Conservation (phyloP, 2,113 vertebrate genomes). For the Labeo rohita region DNA sequence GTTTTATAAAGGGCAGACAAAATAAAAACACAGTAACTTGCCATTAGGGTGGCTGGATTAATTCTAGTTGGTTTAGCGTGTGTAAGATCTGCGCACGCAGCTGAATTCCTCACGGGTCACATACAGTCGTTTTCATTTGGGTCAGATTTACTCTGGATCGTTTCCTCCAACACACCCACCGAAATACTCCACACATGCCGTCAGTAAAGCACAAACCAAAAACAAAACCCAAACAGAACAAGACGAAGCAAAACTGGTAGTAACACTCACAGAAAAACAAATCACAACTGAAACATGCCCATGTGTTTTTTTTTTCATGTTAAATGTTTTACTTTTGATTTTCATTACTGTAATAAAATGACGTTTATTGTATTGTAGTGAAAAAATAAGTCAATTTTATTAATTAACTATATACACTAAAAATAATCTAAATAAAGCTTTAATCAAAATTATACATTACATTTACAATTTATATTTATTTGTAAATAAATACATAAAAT, state of each 20-base stretch:
- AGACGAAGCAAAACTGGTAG: too few relatives aligned
- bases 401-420: too few relatives aligned
- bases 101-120: slow-evolving; percentile 72
- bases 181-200: not conserved
- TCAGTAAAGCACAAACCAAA: not conserved
- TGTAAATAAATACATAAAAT: too few relatives aligned
- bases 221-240: not conserved
- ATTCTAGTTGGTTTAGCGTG: not conserved
- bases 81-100: slow-evolving; percentile 65
- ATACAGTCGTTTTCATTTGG: slow-evolving; percentile 63
- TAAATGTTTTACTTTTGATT: not conserved
- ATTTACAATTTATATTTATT: too few relatives aligned
- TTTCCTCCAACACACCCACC: not conserved
- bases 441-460: too few relatives aligned
- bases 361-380: not conserved
- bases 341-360: not conserved
- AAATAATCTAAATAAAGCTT: too few relatives aligned
- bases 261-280: not conserved
- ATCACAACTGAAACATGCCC: not conserved
- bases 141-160: slow-evolving; percentile 43
- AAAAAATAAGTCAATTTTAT: not conserved
- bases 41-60: not conserved
- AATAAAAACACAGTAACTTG: slow-evolving; percentile 51
- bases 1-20: slow-evolving; percentile 48
- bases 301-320: too few relatives aligned